These are phyloP conservation scores for Betta splendens DNA, from an alignment of 2,797 vertebrate species.

Conservation along the genomic window DNA sequence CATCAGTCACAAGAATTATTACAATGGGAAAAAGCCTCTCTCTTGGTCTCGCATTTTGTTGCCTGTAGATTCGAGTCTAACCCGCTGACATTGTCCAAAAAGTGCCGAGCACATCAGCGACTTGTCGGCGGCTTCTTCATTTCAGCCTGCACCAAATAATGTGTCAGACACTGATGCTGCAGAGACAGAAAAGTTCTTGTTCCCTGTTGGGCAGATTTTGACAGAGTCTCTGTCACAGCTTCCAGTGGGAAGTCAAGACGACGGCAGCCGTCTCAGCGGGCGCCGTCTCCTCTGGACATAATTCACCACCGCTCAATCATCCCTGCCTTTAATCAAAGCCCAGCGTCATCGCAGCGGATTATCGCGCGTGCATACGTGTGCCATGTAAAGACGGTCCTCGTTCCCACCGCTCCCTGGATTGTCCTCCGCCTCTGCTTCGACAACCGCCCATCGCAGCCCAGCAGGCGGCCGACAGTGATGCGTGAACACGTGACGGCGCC, in stretches of 20 bases:
- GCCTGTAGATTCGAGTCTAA: conserved; percentile 7
- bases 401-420: conserved; percentile 13
- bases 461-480: conserved; percentile 62
- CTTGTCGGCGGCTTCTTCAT: conserved; percentile 13
- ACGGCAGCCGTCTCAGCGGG: conserved; percentile 51
- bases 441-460: conserved; percentile 43
- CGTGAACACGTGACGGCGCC: conserved; percentile 46
- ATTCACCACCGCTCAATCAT: conserved; percentile 27
- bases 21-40: not conserved
- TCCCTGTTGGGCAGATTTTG: conserved; percentile 25
- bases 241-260: conserved; percentile 47
- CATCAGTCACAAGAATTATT: not conserved
- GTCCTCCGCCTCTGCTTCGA: conserved; percentile 33
- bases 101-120: conserved; percentile 3
- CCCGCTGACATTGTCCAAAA: conserved; percentile 15
- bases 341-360: conserved; percentile 12
- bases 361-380: conserved; percentile 23
- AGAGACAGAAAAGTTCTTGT: conserved; percentile 27
- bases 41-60: conserved; percentile 2
- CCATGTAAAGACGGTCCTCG: conserved; percentile 25
- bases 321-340: conserved; percentile 22
- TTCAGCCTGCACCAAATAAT: conserved; percentile 31
- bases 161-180: conserved; percentile 42
- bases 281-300: conserved; percentile 46
- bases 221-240: conserved; percentile 51